Evolutionary conservation across 2,113 vertebrate genomes (phyloP).

Genomic region (Taurulus bubalis): DNA sequence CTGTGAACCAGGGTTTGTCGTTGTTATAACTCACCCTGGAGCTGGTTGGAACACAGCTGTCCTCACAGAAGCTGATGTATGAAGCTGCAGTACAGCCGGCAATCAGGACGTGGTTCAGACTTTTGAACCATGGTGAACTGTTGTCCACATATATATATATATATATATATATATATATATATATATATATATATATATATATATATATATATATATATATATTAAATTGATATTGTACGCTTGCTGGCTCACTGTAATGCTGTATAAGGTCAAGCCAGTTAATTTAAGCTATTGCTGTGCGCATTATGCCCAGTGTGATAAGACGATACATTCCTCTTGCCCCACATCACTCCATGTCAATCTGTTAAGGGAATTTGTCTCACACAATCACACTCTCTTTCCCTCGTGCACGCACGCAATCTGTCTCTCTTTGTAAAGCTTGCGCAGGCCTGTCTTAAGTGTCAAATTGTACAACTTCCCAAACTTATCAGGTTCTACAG

Average conservation of each 20-base stretch:
- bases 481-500: constrained; percentile 21
- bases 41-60: too few relatives aligned
- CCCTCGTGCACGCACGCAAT: not conserved
- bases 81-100: too few relatives aligned
- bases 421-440: constrained; percentile 13
- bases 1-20: too few relatives aligned
- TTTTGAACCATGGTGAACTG: not conserved
- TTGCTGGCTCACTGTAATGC: too few relatives aligned
- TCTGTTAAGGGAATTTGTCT: not conserved
- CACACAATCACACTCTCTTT: not conserved
- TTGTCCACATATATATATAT: not conserved
- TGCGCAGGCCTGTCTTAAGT: constrained; percentile 25
- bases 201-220: too few relatives aligned
- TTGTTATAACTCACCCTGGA: too few relatives aligned
- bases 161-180: too few relatives aligned
- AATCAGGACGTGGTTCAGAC: not conserved
- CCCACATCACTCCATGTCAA: not conserved
- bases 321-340: not conserved
- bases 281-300: not conserved
- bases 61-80: too few relatives aligned
- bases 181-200: too few relatives aligned
- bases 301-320: not conserved
- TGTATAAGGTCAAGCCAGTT: not conserved
- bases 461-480: constrained; percentile 42
- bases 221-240: not conserved